Evolutionary conservation across 2,888 invertebrate genomes (phyloP).

Genomic region (Bombylius major): DNA sequence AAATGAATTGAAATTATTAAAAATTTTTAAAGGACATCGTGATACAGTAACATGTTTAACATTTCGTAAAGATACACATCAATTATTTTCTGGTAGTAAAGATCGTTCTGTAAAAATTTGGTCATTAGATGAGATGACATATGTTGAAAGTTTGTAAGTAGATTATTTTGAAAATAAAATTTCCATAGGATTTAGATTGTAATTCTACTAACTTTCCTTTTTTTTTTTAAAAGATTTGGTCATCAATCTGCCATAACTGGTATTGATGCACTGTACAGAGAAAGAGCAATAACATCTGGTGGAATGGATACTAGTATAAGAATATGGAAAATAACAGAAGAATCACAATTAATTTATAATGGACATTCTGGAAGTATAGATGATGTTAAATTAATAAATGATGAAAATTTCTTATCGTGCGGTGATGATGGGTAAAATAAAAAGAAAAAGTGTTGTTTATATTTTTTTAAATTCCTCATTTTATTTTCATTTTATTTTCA

Average conservation of each 20-base stretch:
- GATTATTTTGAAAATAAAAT: constrained; percentile 19
- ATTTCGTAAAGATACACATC: constrained; percentile 75
- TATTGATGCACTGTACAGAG: constrained; percentile 76
- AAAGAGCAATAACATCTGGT: constrained; percentile 79
- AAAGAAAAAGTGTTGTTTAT: not conserved
- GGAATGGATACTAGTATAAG: constrained; percentile 76
- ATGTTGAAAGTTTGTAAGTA: constrained; percentile 74
- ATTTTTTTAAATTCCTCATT: not conserved
- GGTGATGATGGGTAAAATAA: constrained; percentile 70
- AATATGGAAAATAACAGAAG: constrained; percentile 95
- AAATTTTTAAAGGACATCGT: constrained; percentile 71
- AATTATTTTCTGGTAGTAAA: constrained; percentile 65
- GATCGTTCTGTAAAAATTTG: constrained; percentile 84
- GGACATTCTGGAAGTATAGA: constrained; percentile 76
- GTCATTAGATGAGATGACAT: constrained; percentile 92
- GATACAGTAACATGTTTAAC: constrained; percentile 61
- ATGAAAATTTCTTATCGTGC: constrained; percentile 85
- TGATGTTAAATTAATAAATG: constrained; percentile 78
- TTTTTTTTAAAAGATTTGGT: constrained; percentile 44
- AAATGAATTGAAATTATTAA: constrained; percentile 56
- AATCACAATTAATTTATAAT: constrained; percentile 90
- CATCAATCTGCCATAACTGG: constrained; percentile 78
- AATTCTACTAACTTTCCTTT: not conserved
- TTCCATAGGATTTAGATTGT: not conserved
- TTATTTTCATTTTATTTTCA: constrained; percentile 3